Evolutionary conservation across 2,113 vertebrate genomes (phyloP), one percentile per base, ranked within the genome.

Genomic region (Dasyornis broadbenti): DNA sequence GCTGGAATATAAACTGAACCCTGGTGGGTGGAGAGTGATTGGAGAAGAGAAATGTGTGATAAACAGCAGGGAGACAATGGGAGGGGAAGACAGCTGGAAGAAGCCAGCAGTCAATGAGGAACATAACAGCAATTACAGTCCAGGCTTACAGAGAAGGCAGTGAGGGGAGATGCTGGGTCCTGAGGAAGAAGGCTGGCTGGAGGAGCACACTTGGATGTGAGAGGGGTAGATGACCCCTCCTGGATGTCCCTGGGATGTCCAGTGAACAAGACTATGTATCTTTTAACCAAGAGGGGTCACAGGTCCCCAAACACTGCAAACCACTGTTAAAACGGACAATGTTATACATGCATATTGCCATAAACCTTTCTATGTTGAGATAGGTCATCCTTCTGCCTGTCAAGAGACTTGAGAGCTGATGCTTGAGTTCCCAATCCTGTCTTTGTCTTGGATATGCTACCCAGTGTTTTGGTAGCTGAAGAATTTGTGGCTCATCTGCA

Each of bases 121-220:
- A 26, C 5, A 5, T 9, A 50, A 42, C 54, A 90, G 31, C 61
- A 82, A 20, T 33, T 72, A 15, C 33, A 78, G 42, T 10, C 26
- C 30, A 35, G 40, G 24, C 19, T 35, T 35, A 10, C 0, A 0
- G 37, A 7, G 75, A 61, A 49, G 69, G 68, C 42, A 72, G 63
- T 0, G 0, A 89, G 42, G 30, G 28, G 20, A 89, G 28, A 50
- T 2, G 3, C 0, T 7, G 24, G 5, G 4, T 35, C 9, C 27
- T 15, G 15, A 31, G 24, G 47, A 45, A 59, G 45, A 54, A 57
- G 22, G 16, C 12, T 1, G 14, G 17, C 22, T 76, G 40, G 28
- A 78, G 27, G 11, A 11, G 24, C 27, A 54, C 0, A 0, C 3
- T 8, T 44, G 47, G 52, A 40, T 37, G 26, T 24, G 31, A 24